Evolutionary conservation across 2,888 invertebrate species (phyloP).

Genomic region (Drosophila anomalata): DNA sequence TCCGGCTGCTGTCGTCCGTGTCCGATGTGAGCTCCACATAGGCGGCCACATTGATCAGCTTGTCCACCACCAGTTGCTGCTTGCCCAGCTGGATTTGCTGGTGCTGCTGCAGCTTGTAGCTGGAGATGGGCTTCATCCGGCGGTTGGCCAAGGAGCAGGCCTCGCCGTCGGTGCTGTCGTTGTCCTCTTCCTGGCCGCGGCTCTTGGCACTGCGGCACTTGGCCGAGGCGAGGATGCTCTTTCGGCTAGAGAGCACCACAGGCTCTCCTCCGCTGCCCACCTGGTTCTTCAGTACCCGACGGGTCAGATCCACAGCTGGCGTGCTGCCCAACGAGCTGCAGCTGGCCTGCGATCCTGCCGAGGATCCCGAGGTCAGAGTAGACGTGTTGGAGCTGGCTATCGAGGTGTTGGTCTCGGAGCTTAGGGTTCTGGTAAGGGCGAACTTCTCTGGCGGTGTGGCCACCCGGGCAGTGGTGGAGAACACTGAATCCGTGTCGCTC

Average conservation of each 20-base stretch:
- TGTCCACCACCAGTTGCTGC: slow-evolving; percentile 80
- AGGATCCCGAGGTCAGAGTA: slow-evolving; percentile 90
- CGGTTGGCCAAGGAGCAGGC: slow-evolving; percentile 82
- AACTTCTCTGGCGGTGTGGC: slow-evolving; percentile 85
- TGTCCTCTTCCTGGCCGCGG: slow-evolving; percentile 82
- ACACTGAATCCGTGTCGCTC: slow-evolving; percentile 93
- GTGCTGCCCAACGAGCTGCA: slow-evolving; percentile 88
- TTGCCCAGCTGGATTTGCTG: slow-evolving; percentile 64
- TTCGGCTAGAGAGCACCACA: slow-evolving; percentile 86
- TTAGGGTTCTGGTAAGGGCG: slow-evolving; percentile 87
- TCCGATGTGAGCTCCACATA: slow-evolving; percentile 84
- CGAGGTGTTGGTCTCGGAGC: slow-evolving; percentile 90
- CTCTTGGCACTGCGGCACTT: slow-evolving; percentile 91
- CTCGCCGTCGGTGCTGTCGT: slow-evolving; percentile 85
- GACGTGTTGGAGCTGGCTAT: slow-evolving; percentile 89
- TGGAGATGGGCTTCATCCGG: slow-evolving; percentile 70
- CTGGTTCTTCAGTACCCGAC: slow-evolving; percentile 88
- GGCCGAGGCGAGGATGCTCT: slow-evolving; percentile 94
- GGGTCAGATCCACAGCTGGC: slow-evolving; percentile 87
- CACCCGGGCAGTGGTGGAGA: slow-evolving; percentile 90
- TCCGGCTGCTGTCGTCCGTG: slow-evolving; percentile 83
- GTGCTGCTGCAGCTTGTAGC: slow-evolving; percentile 58
- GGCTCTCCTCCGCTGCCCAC: slow-evolving; percentile 36
- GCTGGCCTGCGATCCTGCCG: slow-evolving; percentile 90
- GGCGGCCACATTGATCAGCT: slow-evolving; percentile 83